phyloP scores from a whole-genome alignment of 2,113 vertebrate genomes.

The Romanogobio albipinnatus region DNA sequence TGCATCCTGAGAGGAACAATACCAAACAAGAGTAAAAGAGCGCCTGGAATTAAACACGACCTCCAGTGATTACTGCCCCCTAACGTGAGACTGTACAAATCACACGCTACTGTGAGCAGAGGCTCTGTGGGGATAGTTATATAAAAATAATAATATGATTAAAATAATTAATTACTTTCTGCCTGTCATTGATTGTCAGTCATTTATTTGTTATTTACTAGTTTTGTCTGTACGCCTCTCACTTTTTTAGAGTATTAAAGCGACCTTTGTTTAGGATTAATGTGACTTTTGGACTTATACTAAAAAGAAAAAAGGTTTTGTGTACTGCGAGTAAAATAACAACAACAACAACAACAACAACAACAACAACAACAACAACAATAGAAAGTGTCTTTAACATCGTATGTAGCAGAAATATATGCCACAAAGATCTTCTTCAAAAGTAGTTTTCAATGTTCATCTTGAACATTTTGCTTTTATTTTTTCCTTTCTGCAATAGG shows the following conservation, averaged over 20 bases:
- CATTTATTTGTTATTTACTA: too few species aligned
- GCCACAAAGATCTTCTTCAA: background rate
- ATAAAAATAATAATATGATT: too few species aligned
- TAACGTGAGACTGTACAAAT: constrained; percentile 8
- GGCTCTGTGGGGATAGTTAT: background rate
- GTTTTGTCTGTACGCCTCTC: background rate
- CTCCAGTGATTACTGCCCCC: constrained; percentile 27
- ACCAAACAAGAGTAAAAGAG: constrained; percentile 41
- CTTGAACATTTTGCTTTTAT: too few species aligned
- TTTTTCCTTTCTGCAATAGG: too few species aligned
- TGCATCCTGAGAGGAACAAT: constrained; percentile 39
- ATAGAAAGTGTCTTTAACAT: too few species aligned
- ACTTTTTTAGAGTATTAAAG: background rate
- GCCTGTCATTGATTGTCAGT: too few species aligned
- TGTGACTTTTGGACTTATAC: background rate
- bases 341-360: too few species aligned
- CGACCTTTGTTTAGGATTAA: background rate
- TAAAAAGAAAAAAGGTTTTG: too few species aligned
- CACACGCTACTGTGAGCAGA: background rate
- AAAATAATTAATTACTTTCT: background rate
- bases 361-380: too few species aligned
- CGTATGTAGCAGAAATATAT: too few species aligned
- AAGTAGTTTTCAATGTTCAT: background rate
- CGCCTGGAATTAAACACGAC: background rate
- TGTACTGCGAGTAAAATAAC: too few species aligned